Evolutionary conservation across 2,888 invertebrate species (phyloP), one percentile per base, ranked within the genome.

Genomic region (Aromia moschata): DNA sequence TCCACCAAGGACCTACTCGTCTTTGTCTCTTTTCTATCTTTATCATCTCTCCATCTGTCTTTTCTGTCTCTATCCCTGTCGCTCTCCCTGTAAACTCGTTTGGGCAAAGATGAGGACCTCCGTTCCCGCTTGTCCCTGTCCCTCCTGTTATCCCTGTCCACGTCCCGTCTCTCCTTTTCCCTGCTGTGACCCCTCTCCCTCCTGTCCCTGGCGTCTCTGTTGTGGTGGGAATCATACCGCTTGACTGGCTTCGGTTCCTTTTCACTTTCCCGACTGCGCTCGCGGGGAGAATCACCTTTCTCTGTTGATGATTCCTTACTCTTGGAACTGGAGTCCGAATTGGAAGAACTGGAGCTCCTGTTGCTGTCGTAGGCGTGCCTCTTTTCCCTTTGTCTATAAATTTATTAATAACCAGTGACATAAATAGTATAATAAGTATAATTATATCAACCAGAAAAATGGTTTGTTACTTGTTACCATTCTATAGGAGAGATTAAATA

Each of bases 361-460:
- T 81, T 81, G 58, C 84, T 84, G 46, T 84, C 84, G 51, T 85
- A 83, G 62, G 80, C 80, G 60, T 94, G 94, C 33, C 94, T 86
- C 79, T 91, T 86, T 79, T 94, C 94, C 64, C 94, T 86, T 82
- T 94, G 94, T 73, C 93, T 93, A 77, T n/a, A n/a, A n/a, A n/a
- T n/a, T n/a, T n/a, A n/a, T n/a, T n/a, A n/a, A n/a, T n/a, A n/a
- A n/a, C n/a, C n/a, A n/a, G n/a, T n/a, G n/a, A n/a, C n/a, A n/a
- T n/a, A n/a, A n/a, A n/a, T n/a, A n/a, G n/a, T n/a, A n/a, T n/a
- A n/a, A n/a, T n/a, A n/a, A n/a, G n/a, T n/a, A n/a, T n/a, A n/a
- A n/a, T n/a, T n/a, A n/a, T n/a, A n/a, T n/a, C n/a, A n/a, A n/a
- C n/a, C n/a, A n/a, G n/a, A n/a, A n/a, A n/a, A n/a, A n/a, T n/a